These are phyloP conservation scores for Zaprionus capensis DNA, from an alignment of 1,140 invertebrate species.

Conservation along the genomic window DNA sequence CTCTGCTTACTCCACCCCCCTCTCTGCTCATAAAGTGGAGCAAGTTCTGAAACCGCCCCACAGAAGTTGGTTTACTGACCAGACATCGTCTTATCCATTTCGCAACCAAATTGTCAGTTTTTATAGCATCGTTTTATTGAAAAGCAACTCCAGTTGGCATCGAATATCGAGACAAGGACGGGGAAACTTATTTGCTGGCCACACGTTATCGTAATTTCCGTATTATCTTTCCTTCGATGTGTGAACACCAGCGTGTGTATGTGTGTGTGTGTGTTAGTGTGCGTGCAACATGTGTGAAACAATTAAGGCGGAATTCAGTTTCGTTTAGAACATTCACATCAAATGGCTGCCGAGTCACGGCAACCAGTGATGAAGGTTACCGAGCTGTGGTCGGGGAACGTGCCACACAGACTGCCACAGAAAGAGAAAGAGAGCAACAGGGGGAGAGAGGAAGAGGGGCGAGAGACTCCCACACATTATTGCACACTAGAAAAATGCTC, in stretches of 20 bases:
- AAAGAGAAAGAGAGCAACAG: neutral
- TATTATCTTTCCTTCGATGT: conserved; percentile 1
- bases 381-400: conserved; percentile 19
- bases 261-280: conserved; percentile 12
- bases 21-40: neutral
- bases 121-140: neutral
- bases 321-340: conserved; percentile 23
- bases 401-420: neutral
- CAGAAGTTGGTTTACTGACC: neutral
- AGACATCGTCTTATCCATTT: neutral
- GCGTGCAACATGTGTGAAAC: conserved; percentile 38
- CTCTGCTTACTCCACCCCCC: neutral
- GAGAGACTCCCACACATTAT: conserved; percentile 11
- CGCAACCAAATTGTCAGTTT: neutral
- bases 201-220: conserved; percentile 8
- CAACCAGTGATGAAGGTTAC: conserved; percentile 17
- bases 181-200: too few relatives aligned
- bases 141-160: conserved; percentile 10
- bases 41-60: neutral
- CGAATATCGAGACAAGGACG: neutral
- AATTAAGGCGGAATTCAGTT: conserved; percentile 35
- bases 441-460: neutral
- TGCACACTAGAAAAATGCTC: conserved; percentile 45
- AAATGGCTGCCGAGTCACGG: conserved; percentile 38
- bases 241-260: neutral